phyloP scores from a whole-genome alignment of 2,113 vertebrate genomes.

The Nanorana parkeri region DNA sequence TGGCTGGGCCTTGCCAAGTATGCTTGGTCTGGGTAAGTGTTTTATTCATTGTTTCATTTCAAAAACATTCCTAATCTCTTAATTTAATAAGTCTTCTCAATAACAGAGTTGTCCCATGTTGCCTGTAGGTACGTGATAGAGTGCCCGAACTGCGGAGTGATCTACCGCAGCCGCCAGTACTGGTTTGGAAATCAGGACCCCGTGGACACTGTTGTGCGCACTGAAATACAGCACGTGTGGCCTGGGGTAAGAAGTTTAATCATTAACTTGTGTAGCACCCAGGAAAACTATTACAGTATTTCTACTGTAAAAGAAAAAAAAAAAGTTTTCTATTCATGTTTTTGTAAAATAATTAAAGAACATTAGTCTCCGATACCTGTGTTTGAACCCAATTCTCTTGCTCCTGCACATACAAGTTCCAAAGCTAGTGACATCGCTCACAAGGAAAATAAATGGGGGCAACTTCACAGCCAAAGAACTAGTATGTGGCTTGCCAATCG shows the following conservation, averaged over 20 bases:
- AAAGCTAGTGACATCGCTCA: too few relatives aligned
- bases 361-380: too few relatives aligned
- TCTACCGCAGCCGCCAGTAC: constrained; percentile 96
- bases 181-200: constrained; percentile 99
- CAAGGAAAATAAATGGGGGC: too few relatives aligned
- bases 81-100: background rate
- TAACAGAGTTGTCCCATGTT: background rate
- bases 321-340: too few relatives aligned
- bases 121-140: constrained; percentile 91
- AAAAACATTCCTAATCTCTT: too few relatives aligned
- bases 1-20: constrained; percentile 98
- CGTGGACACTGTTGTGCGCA: constrained; percentile 97
- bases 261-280: background rate
- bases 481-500: too few relatives aligned
- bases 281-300: background rate
- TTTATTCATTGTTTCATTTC: background rate
- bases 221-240: constrained; percentile 98
- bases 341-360: too few relatives aligned
- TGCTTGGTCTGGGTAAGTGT: constrained; percentile 98
- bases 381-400: too few relatives aligned
- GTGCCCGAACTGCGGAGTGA: constrained; percentile 93
- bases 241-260: constrained; percentile 83
- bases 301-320: background rate
- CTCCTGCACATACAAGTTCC: too few relatives aligned
- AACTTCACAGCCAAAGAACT: too few relatives aligned